Evolutionary conservation across 2,888 invertebrate genomes (phyloP).

Genomic region (Hyposoter didymator): DNA sequence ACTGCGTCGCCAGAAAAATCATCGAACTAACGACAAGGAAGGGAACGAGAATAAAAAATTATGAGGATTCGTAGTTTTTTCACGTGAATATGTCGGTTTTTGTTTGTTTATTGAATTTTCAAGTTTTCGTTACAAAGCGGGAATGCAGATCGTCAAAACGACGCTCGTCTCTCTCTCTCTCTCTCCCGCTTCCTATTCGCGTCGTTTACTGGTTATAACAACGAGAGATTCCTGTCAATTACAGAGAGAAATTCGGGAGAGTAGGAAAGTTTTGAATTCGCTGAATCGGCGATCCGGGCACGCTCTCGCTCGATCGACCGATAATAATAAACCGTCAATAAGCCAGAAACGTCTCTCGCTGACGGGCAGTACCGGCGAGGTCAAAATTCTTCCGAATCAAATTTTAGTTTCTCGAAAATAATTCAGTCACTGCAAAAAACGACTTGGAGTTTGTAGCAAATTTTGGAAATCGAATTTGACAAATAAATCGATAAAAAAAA

Average conservation of each 20-base stretch:
- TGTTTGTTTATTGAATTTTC: not conserved
- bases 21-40: no score
- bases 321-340: slow-evolving; percentile 18
- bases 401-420: not conserved
- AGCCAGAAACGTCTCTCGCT: slow-evolving; percentile 21
- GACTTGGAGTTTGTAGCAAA: not conserved
- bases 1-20: no score
- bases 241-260: slow-evolving; percentile 61
- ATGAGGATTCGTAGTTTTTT: not conserved
- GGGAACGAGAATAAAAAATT: no score
- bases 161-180: not conserved
- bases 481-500: no score
- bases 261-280: slow-evolving; percentile 72
- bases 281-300: slow-evolving; percentile 77
- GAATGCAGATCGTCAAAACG: not conserved
- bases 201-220: not conserved
- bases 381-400: not conserved
- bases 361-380: slow-evolving; percentile 33
- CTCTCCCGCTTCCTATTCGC: not conserved
- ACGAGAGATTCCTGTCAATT: slow-evolving; percentile 65
- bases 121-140: not conserved
- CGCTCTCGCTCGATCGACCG: slow-evolving; percentile 55
- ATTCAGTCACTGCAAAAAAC: not conserved
- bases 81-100: not conserved
- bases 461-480: not conserved